These are phyloP conservation scores for Axinella damicornis DNA, from an alignment of 37 sponge, comb jelly and placozoan genomes.

Conservation along the genomic window DNA sequence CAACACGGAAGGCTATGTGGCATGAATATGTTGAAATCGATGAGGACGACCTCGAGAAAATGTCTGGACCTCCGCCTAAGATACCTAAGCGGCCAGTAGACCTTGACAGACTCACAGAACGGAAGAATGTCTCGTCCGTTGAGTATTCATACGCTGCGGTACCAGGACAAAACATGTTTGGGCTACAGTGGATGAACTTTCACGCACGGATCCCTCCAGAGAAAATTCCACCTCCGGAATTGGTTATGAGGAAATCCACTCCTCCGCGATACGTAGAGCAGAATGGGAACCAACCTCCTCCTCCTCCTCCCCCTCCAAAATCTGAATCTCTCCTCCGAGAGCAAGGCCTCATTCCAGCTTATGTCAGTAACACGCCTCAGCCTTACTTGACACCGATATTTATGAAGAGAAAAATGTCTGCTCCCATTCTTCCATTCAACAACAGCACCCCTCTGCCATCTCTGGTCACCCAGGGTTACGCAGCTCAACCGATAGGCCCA, in stretches of 20 bases:
- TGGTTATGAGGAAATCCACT: not conserved
- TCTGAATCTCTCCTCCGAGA: slow-evolving; percentile 51
- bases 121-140: slow-evolving; percentile 5
- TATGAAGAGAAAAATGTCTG: not conserved
- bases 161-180: slow-evolving; percentile 21
- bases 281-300: not conserved
- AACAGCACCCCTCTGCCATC: not conserved
- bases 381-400: not conserved
- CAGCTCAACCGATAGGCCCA: no score
- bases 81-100: slow-evolving; percentile 22
- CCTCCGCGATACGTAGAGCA: no score
- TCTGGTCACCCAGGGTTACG: no score
- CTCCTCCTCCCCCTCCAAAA: slow-evolving; percentile 50
- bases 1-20: slow-evolving; percentile 11
- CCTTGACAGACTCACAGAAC: slow-evolving; percentile 2
- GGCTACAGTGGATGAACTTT: not conserved
- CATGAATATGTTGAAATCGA: slow-evolving; percentile 52
- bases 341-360: slow-evolving; percentile 23
- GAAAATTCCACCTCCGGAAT: not conserved
- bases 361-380: not conserved
- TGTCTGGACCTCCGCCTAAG: slow-evolving; percentile 24
- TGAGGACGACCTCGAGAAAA: slow-evolving; percentile 9
- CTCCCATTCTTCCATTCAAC: not conserved
- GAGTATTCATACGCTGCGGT: slow-evolving; percentile 42
- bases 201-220: not conserved